Conservation (phyloP, 1,140 invertebrate genomes). For the Eupeodes corollae region DNA sequence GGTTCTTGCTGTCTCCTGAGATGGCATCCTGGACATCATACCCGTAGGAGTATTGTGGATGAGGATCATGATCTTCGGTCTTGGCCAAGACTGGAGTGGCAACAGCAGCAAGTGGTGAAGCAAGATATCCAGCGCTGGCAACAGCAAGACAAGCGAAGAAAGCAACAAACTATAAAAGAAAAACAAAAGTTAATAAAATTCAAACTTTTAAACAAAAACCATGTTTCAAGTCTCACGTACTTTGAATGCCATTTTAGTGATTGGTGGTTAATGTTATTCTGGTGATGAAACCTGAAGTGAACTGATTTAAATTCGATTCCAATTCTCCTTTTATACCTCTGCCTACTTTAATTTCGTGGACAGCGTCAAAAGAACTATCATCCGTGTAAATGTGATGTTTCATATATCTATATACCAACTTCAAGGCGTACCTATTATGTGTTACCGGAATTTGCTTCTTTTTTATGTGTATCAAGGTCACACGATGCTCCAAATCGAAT, state of each 20-base stretch:
- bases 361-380: no score
- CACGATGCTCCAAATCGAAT: no score
- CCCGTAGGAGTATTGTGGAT: conserved; percentile 54
- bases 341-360: no score
- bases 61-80: conserved; percentile 45
- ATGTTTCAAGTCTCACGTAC: conserved; percentile 14
- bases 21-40: conserved; percentile 55
- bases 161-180: conserved; percentile 26
- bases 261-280: conserved; percentile 6
- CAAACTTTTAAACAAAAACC: not conserved
- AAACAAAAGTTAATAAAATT: not conserved
- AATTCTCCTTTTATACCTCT: no score
- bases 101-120: conserved; percentile 31
- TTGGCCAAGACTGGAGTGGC: conserved; percentile 33
- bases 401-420: no score
- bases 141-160: conserved; percentile 32
- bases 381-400: no score
- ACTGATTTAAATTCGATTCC: no score
- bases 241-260: conserved; percentile 32
- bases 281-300: no score
- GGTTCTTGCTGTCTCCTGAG: conserved; percentile 37
- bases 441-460: no score
- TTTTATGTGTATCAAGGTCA: no score
- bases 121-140: conserved; percentile 26
- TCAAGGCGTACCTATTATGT: no score